A percentile compares a stretch with the other conserved stretches of the same genome.
Conservation (phyloP, 2,113 vertebrate genomes). For the Serilophus lunatus region DNA sequence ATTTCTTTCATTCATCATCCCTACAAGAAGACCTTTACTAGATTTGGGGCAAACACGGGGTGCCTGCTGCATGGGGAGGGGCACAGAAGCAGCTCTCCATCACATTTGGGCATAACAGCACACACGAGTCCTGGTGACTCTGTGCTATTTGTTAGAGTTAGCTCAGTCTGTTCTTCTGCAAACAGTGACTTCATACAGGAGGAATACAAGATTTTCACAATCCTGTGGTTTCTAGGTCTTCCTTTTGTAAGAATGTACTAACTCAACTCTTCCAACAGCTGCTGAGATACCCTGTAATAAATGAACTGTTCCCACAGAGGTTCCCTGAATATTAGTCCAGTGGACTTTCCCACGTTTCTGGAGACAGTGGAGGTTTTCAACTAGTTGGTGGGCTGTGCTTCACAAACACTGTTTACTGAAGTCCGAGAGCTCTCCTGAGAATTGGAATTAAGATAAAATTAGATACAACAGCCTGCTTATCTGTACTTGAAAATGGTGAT, state of each 20-base stretch:
- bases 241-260: not conserved
- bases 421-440: not conserved
- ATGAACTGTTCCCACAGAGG: not conserved
- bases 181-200: not conserved
- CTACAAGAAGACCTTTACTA: not conserved
- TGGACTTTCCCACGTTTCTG: slow-evolving; percentile 43
- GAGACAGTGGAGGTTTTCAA: not conserved
- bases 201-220: not conserved
- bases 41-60: not conserved
- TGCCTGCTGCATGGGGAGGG: not conserved
- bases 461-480: not conserved
- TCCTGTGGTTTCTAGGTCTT: not conserved
- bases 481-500: not conserved
- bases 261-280: not conserved
- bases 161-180: not conserved
- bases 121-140: accelerated
- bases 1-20: not conserved
- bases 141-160: not conserved
- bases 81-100: not conserved
- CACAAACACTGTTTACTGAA: not conserved
- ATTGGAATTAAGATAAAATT: slow-evolving; percentile 36
- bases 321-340: not conserved
- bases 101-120: not conserved
- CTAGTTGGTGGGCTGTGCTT: not conserved
- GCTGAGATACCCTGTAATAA: not conserved